Evolutionary conservation across 1,140 invertebrate species (phyloP), one percentile per base, ranked within the genome.

Genomic region (Heliconius hermathena): DNA sequence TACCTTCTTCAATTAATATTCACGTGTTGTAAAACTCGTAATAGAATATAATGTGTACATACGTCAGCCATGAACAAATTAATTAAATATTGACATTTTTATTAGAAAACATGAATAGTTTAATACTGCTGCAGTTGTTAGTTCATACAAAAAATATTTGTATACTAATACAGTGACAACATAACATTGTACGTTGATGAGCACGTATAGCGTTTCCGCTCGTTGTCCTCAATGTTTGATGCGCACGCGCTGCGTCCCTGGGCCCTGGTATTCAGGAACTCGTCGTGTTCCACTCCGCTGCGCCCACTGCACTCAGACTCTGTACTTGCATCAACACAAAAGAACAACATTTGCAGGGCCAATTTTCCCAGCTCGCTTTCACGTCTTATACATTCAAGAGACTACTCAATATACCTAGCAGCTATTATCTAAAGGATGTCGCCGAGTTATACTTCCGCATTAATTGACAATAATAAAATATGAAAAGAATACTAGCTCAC

Each of bases 141-240:
- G 54, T 60, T 22, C 20, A 8, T 60, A 60, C n/a, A 52, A 26
- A 66, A 66, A 66, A 66, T 66, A 66, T 66, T 66, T 66, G 60
- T 66, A 29, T 29, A 76, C 33, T 75, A 75, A 75, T 75, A 85
- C 78, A 85, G 83, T 80, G 79, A 84, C 84, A 86, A 81, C 73
- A 85, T 80, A 83, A 83, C 85, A 87, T 83, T 82, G 85, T 85
- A 72, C 76, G n/a, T 85, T 89, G 88, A 90, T 89, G 89, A 83
- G 84, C 93, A 92, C 91, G 93, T 92, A 87, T 85, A 87, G 85
- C 78, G 82, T 89, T 91, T 94, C 91, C 93, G 92, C 86, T 90
- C 87, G 86, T 74, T 83, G 92, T 87, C 91, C 93, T 89, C 90
- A 84, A 90, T 94, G 86, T 86, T 83, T 82, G 81, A 79, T 83